Evolutionary conservation across 2,888 invertebrate species (phyloP).

Genomic region (Augochlorella aurata): DNA sequence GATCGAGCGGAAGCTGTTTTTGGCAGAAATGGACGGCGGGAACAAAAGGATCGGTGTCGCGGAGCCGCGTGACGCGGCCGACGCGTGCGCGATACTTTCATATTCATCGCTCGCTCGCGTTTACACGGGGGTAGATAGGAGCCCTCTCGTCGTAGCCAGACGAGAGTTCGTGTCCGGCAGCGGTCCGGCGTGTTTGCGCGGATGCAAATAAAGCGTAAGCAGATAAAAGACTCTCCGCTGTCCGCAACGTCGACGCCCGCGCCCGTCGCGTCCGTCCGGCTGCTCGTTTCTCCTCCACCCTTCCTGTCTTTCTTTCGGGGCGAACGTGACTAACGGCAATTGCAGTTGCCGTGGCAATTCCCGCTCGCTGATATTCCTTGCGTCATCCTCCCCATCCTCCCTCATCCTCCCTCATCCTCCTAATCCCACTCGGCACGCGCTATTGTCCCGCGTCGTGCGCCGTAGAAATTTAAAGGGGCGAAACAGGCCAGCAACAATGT

Average conservation of each 20-base stretch:
- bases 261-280: slow-evolving; percentile 2
- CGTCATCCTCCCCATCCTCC: no score
- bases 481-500: background rate
- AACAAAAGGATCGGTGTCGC: slow-evolving; percentile 45
- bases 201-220: slow-evolving; percentile 61
- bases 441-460: background rate
- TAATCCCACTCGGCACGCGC: background rate
- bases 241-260: slow-evolving; percentile 20
- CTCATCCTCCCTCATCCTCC: background rate
- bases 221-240: slow-evolving; percentile 52
- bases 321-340: slow-evolving; percentile 26
- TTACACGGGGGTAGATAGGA: slow-evolving; percentile 19
- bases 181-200: slow-evolving; percentile 34
- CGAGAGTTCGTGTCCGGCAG: slow-evolving; percentile 29
- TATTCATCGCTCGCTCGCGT: slow-evolving; percentile 36
- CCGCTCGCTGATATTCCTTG: background rate
- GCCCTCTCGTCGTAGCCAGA: slow-evolving; percentile 2
- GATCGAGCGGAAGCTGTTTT: slow-evolving; percentile 51
- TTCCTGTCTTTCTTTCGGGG: background rate
- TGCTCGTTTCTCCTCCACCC: slow-evolving; percentile 19
- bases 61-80: slow-evolving; percentile 2
- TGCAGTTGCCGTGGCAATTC: background rate
- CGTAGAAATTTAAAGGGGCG: background rate
- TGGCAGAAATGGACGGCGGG: slow-evolving; percentile 60
- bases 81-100: slow-evolving; percentile 41